Conservation (phyloP, 2,888 invertebrate species). For the Cataglyphis albicans region DNA sequence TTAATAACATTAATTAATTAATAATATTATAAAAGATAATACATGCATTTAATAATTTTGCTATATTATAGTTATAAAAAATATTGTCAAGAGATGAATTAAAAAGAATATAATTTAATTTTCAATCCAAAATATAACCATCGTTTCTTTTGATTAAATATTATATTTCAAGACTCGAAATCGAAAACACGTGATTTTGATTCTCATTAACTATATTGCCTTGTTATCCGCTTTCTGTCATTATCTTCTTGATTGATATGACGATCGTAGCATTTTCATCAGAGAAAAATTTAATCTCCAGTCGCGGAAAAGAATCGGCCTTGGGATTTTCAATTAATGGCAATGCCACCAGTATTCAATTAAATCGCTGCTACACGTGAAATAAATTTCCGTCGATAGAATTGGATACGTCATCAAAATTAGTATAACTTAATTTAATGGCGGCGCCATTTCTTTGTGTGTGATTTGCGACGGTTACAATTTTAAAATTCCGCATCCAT, state of each 20-base stretch:
- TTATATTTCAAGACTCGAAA: neutral
- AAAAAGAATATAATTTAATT: neutral
- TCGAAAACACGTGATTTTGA: neutral
- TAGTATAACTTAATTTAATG: constrained; percentile 40
- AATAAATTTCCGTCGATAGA: constrained; percentile 23
- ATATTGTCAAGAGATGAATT: neutral
- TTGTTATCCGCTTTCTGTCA: neutral
- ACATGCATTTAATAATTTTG: neutral
- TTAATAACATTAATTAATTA: neutral
- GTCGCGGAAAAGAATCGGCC: neutral
- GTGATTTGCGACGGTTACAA: neutral
- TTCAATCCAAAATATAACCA: neutral
- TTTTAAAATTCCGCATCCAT: neutral
- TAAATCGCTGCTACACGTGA: constrained; percentile 23
- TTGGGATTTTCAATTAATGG: constrained; percentile 29
- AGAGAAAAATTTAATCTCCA: constrained; percentile 30
- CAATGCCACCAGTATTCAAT: constrained; percentile 4
- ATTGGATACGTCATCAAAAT: constrained; percentile 23
- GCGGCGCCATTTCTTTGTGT: neutral
- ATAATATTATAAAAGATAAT: neutral
- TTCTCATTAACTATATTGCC: constrained; percentile 4
- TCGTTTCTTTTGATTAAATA: neutral
- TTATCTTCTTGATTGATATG: constrained; percentile 30
- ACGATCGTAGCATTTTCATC: constrained; percentile 30
- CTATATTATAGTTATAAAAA: neutral